Percentiles rank a stretch among this genome's conserved stretches.
Conservation (phyloP, 2,888 invertebrate species). For the Euplexia lucipara region DNA sequence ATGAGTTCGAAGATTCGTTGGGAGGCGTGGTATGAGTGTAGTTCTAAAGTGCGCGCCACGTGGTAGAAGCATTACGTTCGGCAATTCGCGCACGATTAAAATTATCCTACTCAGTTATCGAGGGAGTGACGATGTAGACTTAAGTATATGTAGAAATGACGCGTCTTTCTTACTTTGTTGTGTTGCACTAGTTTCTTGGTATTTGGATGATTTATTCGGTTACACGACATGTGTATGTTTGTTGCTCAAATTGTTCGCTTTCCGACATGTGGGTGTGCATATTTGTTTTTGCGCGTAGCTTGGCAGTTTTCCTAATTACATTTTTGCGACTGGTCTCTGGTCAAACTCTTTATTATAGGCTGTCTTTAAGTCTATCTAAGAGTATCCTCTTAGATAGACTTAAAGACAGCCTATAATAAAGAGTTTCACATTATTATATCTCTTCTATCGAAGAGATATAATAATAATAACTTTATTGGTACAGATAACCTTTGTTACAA, state of each 20-base stretch:
- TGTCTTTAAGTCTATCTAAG: too few relatives aligned
- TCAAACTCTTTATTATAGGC: background rate
- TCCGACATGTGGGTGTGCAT: constrained; percentile 2
- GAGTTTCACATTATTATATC: too few relatives aligned
- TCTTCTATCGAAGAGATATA: too few relatives aligned
- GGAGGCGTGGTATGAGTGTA: constrained; percentile 76
- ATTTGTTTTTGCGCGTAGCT: constrained; percentile 8
- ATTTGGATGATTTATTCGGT: constrained; percentile 40
- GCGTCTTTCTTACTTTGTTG: constrained; percentile 43
- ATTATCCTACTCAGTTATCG: constrained; percentile 89
- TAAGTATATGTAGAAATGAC: constrained; percentile 63
- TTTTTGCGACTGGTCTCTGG: background rate
- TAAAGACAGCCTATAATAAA: too few relatives aligned
- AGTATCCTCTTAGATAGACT: too few relatives aligned
- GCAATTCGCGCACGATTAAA: constrained; percentile 89
- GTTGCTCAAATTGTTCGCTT: constrained; percentile 26
- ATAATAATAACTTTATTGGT: too few relatives aligned
- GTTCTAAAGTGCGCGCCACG: constrained; percentile 81
- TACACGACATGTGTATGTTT: constrained; percentile 39
- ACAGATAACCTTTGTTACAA: too few relatives aligned
- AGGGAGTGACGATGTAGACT: constrained; percentile 80
- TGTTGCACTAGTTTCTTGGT: constrained; percentile 38
- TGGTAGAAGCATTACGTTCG: constrained; percentile 83
- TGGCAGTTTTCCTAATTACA: constrained; percentile 7
- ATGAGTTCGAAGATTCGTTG: constrained; percentile 77